Conservation (phyloP, 2,888 invertebrate species). For the Oasisia sp. region DNA sequence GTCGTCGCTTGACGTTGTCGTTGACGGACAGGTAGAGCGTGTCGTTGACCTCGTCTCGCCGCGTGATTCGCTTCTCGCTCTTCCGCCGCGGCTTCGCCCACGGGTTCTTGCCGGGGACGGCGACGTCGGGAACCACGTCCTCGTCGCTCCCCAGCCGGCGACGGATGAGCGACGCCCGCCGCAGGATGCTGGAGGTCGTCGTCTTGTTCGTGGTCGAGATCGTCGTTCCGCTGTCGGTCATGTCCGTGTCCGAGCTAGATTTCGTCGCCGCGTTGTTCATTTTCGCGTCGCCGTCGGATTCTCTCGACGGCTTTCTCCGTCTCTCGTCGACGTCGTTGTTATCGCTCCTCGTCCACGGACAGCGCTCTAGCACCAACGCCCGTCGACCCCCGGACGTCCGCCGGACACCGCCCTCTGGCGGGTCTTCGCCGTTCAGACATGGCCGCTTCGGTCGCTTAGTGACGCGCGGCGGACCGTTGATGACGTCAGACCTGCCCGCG, state of each 20-base stretch:
- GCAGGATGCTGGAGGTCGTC: neutral
- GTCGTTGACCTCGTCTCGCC: conserved; percentile 18
- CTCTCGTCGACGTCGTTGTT: neutral
- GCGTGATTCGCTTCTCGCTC: neutral
- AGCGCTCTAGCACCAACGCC: neutral
- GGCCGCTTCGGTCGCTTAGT: conserved; percentile 5
- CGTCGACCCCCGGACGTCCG: neutral
- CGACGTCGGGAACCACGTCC: neutral
- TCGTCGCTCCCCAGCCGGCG: neutral
- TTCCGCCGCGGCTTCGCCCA: neutral
- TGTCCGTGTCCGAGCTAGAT: neutral
- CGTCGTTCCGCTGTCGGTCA: neutral
- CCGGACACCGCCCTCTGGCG: neutral
- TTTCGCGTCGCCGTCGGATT: neutral
- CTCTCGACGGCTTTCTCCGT: neutral
- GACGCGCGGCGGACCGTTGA: neutral
- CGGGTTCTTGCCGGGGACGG: neutral
- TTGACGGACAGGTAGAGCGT: conserved; percentile 8
- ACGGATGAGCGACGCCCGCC: neutral
- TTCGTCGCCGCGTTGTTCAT: neutral
- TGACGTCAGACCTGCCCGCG: neutral
- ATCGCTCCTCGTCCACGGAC: neutral
- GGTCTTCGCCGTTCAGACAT: neutral
- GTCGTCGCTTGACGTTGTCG: neutral
- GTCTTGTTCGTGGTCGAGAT: conserved; percentile 5